Evolutionary conservation across 2,113 vertebrate genomes (phyloP).

Genomic region (Rhynchomys soricoides): DNA sequence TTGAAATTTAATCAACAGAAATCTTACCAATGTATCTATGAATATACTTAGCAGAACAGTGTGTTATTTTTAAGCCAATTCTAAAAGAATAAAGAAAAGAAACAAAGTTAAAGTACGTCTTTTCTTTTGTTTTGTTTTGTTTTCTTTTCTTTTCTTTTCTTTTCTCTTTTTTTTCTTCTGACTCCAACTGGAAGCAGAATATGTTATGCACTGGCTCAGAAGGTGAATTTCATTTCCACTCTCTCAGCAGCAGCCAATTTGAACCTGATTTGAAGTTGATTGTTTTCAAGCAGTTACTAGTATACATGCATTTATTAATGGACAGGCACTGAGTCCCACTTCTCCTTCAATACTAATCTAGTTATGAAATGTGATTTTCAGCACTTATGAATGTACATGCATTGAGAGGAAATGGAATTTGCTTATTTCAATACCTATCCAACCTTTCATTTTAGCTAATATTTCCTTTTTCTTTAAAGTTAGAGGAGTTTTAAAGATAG

Average conservation of each 20-base stretch:
- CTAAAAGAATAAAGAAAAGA: constrained; percentile 48
- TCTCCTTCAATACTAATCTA: constrained; percentile 57
- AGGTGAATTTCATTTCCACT: constrained; percentile 64
- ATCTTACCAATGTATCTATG: constrained; percentile 50
- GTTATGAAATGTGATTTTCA: constrained; percentile 67
- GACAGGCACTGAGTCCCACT: constrained; percentile 33
- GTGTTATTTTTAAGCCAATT: constrained; percentile 47
- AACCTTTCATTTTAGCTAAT: constrained; percentile 51
- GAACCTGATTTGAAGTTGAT: constrained; percentile 67
- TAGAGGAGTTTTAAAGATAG: constrained; percentile 37
- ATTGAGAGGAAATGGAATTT: constrained; percentile 38
- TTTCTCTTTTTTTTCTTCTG: neutral
- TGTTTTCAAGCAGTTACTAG: constrained; percentile 65
- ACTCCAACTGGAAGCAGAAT: constrained; percentile 49
- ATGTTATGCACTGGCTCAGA: constrained; percentile 43
- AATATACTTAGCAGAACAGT: constrained; percentile 58
- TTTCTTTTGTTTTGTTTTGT: too few species aligned
- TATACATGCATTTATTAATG: constrained; percentile 52
- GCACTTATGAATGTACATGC: constrained; percentile 44
- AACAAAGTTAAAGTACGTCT: neutral
- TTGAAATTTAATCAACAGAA: constrained; percentile 69
- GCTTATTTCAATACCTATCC: constrained; percentile 59
- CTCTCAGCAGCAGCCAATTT: constrained; percentile 59
- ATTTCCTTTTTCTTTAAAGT: constrained; percentile 26
- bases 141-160: too few species aligned